Base-by-base conservation (phyloP, 1,140 invertebrate genomes). In the Conus ventricosus region DNA sequence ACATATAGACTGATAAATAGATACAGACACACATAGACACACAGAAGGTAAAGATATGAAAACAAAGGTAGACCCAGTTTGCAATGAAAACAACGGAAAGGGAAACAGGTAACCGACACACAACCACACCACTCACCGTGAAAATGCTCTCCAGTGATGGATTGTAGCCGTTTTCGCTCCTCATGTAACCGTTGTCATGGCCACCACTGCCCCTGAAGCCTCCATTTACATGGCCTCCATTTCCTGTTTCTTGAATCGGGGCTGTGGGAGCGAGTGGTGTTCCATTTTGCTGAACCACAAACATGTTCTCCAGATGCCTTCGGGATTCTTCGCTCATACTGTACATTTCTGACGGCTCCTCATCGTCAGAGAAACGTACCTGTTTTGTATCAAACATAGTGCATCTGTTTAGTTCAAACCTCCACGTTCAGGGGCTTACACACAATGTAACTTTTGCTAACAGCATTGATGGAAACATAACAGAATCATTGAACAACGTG, bases 281-380 rank as follows among this genome's bases (percentile, higher is more conserved):
- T 25, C 76, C 76, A 39, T 51, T 78, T 5, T 83, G 55, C 55
- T 84, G 55, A 23, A 84, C 82, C 23, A 63, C 57, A 27, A 84
- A 84, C 13, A 84, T n/a, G 82, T 27, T 84, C 0, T 84, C 82
- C 55, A 84, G 55, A 23, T 84, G 82, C 10, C 54, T 55, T 17
- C 82, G 17, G 20, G 82, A 84, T 63, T 84, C 82, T 60, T 84
- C 55, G 55, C 82, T 84, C 55, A 84, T 60, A 5, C 57, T 55
- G n/a, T 84, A 84, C 5, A 23, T 63, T 13, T 84, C n/a, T 13
- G 25, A 13, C 8, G 54, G n/a, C 5, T 84, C 82, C 17, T 84
- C 82, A 2, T 84, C 55, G 82, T 84, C 82, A 4, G 82, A 63
- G 57, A 84, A 84, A 13, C 82, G 82, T 8, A 84, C 82, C 82